These are phyloP conservation scores for Arrhamphus sclerolepis DNA, from an alignment of 2,797 vertebrate species.

Conservation along the genomic window DNA sequence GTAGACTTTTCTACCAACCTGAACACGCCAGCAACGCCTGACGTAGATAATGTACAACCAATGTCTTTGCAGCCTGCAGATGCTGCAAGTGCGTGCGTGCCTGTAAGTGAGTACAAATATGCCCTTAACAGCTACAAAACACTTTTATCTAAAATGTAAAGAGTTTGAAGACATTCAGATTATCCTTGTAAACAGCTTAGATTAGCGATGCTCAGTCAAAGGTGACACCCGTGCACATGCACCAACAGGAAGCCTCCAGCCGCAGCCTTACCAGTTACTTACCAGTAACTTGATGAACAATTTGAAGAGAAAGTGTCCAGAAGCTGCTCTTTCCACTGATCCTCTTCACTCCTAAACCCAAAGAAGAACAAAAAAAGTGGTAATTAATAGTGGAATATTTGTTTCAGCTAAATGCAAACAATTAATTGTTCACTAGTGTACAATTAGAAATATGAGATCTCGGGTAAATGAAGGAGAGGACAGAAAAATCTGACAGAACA, in stretches of 20 bases:
- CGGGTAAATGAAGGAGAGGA: no score
- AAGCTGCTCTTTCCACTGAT: conserved; percentile 11
- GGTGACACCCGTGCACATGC: not conserved
- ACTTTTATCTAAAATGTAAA: no score
- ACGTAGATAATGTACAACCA: no score
- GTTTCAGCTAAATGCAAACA: not conserved
- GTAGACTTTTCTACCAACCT: no score
- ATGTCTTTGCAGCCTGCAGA: no score
- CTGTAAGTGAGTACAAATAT: no score
- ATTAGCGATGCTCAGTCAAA: not conserved
- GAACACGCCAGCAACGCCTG: no score
- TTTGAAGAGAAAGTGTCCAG: conserved; percentile 10
- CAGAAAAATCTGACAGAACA: no score
- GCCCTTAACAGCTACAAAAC: no score
- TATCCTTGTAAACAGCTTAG: not conserved
- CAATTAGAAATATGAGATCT: not conserved
- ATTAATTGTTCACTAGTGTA: not conserved
- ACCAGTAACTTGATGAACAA: conserved; percentile 2
- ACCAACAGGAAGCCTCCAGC: not conserved
- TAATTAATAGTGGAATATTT: not conserved
- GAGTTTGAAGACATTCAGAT: no score
- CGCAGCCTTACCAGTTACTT: conserved; percentile 42
- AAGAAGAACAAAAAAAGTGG: conserved; percentile 3
- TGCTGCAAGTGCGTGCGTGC: no score
- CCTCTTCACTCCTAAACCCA: conserved; percentile 34